phyloP scores from a whole-genome alignment of 2,113 vertebrate species.

The Cochlearius cochlearius region DNA sequence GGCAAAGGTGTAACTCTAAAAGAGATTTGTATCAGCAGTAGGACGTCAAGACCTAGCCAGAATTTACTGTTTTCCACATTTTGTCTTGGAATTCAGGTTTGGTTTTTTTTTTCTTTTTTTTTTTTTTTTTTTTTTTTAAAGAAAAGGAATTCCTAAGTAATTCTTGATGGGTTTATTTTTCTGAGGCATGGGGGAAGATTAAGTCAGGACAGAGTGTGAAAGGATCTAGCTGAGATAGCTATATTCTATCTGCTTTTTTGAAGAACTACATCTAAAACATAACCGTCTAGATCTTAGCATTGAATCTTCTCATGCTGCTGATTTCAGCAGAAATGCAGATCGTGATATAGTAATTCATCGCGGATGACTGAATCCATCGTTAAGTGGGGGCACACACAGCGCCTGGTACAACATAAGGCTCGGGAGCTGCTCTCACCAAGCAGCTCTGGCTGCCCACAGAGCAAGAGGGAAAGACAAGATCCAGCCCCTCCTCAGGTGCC shows the following conservation, averaged over 20 bases:
- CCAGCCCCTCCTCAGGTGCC: neutral
- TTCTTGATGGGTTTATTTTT: neutral
- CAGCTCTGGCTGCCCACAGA: neutral
- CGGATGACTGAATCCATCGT: neutral
- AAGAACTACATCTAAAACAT: neutral
- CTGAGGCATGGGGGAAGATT: neutral
- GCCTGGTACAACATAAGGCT: neutral
- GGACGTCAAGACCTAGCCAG: neutral
- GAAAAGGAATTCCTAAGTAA: neutral
- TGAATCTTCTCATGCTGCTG: neutral
- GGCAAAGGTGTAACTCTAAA: neutral
- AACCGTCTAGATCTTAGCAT: neutral
- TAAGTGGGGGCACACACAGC: neutral
- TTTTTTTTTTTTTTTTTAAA: neutral
- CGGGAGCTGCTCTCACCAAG: neutral
- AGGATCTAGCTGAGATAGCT: neutral
- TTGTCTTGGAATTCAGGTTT: neutral
- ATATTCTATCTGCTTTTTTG: neutral
- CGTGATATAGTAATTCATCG: neutral
- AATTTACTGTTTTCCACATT: neutral
- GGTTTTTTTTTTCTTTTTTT: too few species aligned
- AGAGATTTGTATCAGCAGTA: neutral
- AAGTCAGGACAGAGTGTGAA: neutral
- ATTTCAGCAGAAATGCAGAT: constrained; percentile 3
- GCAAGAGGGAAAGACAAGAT: neutral